phyloP scores from a whole-genome alignment of 1,140 invertebrate species.

The Calliphora vicina region DNA sequence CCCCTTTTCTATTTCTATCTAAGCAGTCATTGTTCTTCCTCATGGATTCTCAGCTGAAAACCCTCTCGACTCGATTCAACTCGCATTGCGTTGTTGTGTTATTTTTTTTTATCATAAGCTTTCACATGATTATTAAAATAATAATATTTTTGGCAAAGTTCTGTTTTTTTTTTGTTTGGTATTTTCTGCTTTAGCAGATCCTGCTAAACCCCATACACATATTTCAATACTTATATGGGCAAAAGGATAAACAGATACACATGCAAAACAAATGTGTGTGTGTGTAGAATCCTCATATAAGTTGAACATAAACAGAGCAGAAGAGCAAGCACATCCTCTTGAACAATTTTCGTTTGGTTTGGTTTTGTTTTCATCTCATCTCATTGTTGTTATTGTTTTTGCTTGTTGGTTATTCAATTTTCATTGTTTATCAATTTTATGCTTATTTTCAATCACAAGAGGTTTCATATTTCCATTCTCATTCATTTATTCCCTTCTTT shows the following conservation, averaged over 20 bases:
- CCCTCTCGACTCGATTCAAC: not conserved
- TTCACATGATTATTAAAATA: constrained; percentile 20
- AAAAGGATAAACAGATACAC: not conserved
- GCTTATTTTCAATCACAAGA: constrained; percentile 51
- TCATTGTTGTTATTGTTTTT: constrained; percentile 3
- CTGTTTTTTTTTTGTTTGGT: not conserved
- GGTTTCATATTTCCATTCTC: not conserved
- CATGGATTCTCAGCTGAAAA: not conserved
- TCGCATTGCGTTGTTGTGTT: not conserved
- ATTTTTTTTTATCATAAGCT: constrained; percentile 11
- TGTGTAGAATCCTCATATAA: not conserved
- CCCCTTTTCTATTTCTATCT: not conserved
- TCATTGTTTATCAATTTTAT: constrained; percentile 62
- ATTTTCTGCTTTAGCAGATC: too few relatives aligned
- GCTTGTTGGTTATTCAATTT: constrained; percentile 40
- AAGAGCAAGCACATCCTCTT: constrained; percentile 24
- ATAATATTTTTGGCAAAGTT: constrained; percentile 32
- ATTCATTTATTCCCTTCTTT: not conserved
- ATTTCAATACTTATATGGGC: not conserved
- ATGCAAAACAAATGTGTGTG: not conserved
- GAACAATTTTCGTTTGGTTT: not conserved
- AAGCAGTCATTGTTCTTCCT: not conserved
- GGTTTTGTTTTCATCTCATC: not conserved
- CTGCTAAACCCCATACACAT: not conserved
- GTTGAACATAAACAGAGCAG: not conserved